Evolutionary conservation across 1,140 invertebrate genomes (phyloP).

Genomic region (Drosophila cardini): DNA sequence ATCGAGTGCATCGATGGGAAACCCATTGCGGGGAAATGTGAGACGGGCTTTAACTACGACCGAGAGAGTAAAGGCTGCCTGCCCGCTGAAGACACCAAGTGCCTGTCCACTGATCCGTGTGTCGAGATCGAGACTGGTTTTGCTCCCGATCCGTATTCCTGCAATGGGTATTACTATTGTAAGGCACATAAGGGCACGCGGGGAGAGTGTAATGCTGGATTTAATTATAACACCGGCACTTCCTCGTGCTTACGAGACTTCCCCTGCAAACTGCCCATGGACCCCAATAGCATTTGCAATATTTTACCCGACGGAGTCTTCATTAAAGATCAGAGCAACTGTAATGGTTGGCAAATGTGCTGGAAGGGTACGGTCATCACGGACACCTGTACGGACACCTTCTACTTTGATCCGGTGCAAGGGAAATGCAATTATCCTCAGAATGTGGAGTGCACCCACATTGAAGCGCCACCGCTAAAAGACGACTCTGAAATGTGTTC

Average conservation of each 20-base stretch:
- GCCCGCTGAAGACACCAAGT: constrained; percentile 44
- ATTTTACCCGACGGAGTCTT: constrained; percentile 75
- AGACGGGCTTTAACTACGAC: constrained; percentile 57
- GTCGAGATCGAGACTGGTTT: constrained; percentile 56
- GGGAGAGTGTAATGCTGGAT: constrained; percentile 56
- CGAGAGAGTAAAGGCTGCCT: constrained; percentile 57
- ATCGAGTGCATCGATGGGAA: constrained; percentile 61
- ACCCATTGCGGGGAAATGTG: constrained; percentile 58
- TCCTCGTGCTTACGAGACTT: constrained; percentile 64
- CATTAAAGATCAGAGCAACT: constrained; percentile 57
- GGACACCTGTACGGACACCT: constrained; percentile 63
- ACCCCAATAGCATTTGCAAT: constrained; percentile 71
- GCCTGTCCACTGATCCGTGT: constrained; percentile 71
- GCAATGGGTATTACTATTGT: constrained; percentile 77
- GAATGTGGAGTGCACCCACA: constrained; percentile 54
- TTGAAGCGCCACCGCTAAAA: constrained; percentile 26
- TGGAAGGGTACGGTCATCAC: constrained; percentile 56
- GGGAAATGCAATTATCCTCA: constrained; percentile 66
- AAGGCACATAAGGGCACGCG: constrained; percentile 41
- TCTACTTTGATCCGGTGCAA: constrained; percentile 58
- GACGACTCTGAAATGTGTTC: constrained; percentile 42
- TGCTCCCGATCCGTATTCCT: constrained; percentile 65
- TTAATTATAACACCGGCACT: constrained; percentile 65
- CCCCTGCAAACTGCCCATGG: constrained; percentile 48
- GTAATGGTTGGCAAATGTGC: constrained; percentile 70